Evolutionary conservation across 2,888 invertebrate species (phyloP).

Genomic region (Keiferia lycopersicella): DNA sequence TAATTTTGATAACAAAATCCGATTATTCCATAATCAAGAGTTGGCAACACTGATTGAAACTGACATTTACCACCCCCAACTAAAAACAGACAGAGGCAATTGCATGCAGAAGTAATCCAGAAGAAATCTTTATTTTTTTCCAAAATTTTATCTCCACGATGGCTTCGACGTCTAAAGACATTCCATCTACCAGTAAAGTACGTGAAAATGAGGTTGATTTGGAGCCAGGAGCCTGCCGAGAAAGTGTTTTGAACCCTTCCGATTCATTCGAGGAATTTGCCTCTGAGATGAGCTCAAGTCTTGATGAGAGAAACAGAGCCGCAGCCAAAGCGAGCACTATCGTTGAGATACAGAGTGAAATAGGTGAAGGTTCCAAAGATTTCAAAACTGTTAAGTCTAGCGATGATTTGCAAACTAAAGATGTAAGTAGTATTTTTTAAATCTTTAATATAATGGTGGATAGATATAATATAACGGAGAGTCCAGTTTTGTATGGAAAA

Average conservation of each 20-base stretch:
- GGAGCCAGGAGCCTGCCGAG: slow-evolving; percentile 76
- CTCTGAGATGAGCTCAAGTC: slow-evolving; percentile 83
- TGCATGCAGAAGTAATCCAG: no score
- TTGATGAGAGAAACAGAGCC: slow-evolving; percentile 80
- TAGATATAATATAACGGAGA: no score
- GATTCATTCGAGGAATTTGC: slow-evolving; percentile 87
- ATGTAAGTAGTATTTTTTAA: slow-evolving; percentile 51
- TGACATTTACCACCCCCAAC: slow-evolving; percentile 20
- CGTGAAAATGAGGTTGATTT: slow-evolving; percentile 55
- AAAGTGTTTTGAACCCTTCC: slow-evolving; percentile 86
- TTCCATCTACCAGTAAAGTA: slow-evolving; percentile 39
- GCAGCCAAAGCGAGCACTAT: slow-evolving; percentile 80
- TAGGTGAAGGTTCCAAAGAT: slow-evolving; percentile 60
- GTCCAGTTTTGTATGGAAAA: no score
- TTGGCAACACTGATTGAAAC: no score
- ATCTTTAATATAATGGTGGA: no score
- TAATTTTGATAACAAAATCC: no score
- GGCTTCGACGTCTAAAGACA: slow-evolving; percentile 70
- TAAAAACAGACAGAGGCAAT: slow-evolving; percentile 4
- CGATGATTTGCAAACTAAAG: slow-evolving; percentile 68
- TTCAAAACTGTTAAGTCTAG: slow-evolving; percentile 61
- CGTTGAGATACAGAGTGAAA: slow-evolving; percentile 81
- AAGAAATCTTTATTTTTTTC: slow-evolving; percentile 1
- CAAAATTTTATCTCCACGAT: slow-evolving; percentile 40
- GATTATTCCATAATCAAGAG: no score